Conservation (phyloP, 2,113 vertebrate genomes). For the Ailurus styani region DNA sequence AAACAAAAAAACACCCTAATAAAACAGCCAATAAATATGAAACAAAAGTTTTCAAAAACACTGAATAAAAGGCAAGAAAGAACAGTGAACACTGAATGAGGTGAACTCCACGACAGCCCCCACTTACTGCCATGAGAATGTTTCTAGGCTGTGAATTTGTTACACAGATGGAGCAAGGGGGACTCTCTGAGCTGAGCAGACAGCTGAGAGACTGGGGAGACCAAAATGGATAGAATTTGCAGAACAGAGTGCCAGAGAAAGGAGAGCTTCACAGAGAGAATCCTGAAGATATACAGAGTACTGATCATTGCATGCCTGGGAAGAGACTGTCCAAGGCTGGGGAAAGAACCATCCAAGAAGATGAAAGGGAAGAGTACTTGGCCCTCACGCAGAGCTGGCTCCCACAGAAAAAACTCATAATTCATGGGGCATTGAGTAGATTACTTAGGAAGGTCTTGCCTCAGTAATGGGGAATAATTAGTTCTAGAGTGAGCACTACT, state of each 20-base stretch:
- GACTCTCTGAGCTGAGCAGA: not conserved
- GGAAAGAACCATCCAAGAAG: not conserved
- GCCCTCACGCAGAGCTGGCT: not conserved
- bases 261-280: not conserved
- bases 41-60: not conserved
- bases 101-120: not conserved
- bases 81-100: not conserved
- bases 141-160: not conserved
- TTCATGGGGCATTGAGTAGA: not conserved
- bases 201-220: not conserved
- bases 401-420: not conserved
- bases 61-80: not conserved
- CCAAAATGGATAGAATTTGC: not conserved
- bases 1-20: not conserved
- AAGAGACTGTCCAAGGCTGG: not conserved
- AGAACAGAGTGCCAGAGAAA: not conserved
- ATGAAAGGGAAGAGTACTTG: not conserved
- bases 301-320: not conserved
- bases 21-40: not conserved
- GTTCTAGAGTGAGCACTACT: not conserved
- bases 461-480: not conserved
- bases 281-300: not conserved
- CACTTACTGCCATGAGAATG: not conserved
- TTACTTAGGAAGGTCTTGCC: not conserved
- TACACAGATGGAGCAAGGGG: not conserved